Evolutionary conservation across 2,888 invertebrate species (phyloP), one percentile per base, ranked within the genome.

Genomic region (Pegoplata infirma): DNA sequence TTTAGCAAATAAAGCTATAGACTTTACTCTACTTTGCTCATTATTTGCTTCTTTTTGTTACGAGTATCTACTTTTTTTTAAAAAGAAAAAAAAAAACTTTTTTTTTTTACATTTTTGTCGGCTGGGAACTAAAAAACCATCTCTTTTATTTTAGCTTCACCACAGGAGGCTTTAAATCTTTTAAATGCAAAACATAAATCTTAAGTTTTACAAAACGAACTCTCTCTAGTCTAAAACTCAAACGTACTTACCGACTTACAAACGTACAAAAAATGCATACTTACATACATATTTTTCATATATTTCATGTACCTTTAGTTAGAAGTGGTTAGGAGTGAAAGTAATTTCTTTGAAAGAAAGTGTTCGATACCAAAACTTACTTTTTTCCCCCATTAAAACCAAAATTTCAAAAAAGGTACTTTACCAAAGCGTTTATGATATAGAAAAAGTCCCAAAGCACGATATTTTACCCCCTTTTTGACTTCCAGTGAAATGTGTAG

Each of bases 111-210:
- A 53, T 46, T 67, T 23, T 56, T 51, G 66, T 63, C 14, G 66
- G 16, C 51, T 53, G 21, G 44, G 19, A 28, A 36, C 19, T 66
- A 21, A 53, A 61, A 73, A 69, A 23, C 32, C 44, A 47, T 5
- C 12, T 28, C 23, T 74, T 56, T 67, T 75, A 66, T 71, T 71
- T 66, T 36, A 67, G 59, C 69, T 63, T 63, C 71, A 72, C 79
- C 79, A 67, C 75, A 75, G 75, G 72, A 72, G 71, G 71, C 75
- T 72, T 72, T 75, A 79, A 79, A 79, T 79, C 79, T 75, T 79
- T 79, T 75, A 74, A 81, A 74, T 79, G 76, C 72, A 76, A 68
- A 79, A 74, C 78, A 82, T 80, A 76, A 81, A 82, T 82, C 82
- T 81, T 78, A 68, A 78, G 64, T 77, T 74, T 74, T 74, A 44